Evolutionary conservation across 1,140 invertebrate species (phyloP), one percentile per base, ranked within the genome.

Genomic region (Cecropterus lyciades): DNA sequence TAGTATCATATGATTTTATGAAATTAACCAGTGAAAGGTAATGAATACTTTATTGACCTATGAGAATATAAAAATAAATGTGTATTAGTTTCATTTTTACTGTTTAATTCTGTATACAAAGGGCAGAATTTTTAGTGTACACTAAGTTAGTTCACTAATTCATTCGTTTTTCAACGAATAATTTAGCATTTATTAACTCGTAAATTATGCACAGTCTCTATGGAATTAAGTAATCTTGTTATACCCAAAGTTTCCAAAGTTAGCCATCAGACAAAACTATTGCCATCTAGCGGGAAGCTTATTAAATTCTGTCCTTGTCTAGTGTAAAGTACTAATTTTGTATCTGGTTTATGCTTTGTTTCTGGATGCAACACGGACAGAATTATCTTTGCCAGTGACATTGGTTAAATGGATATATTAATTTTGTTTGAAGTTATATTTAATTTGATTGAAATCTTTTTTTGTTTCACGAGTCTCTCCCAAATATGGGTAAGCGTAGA

Each of bases 291-390:
- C 24, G 43, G 20, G 43, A 48, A 59, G 56, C 20, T 59, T 59
- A 59, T 59, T 59, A 59, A 59, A 59, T 42, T 56, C 42, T 48
- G 24, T 46, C 42, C 42, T 48, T 48, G 14, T 46, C 33, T 17
- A 33, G 42, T n/a, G 42, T 16, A 30, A 46, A 46, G 43, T 59
- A 14, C 24, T 59, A 59, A 59, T 59, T 59, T 48, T 43, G 56
- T 48, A 48, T 27, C 56, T 59, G 56, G 42, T 60, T 60, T 48
- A 55, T 33, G 62, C 37, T 64, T 43, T 65, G 37, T 56, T 56
- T 48, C 17, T 16, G 24, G 24, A 17, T 60, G 10, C 14, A n/a
- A 14, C 14, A 30, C 13, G 13, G 13, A 46, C 43, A 51, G 7
- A n/a, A 37, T 37, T 37, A 11, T 2, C 33, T 37, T 37, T n/a